Conservation (phyloP, 2,888 invertebrate genomes). For the Thyatira batis region DNA sequence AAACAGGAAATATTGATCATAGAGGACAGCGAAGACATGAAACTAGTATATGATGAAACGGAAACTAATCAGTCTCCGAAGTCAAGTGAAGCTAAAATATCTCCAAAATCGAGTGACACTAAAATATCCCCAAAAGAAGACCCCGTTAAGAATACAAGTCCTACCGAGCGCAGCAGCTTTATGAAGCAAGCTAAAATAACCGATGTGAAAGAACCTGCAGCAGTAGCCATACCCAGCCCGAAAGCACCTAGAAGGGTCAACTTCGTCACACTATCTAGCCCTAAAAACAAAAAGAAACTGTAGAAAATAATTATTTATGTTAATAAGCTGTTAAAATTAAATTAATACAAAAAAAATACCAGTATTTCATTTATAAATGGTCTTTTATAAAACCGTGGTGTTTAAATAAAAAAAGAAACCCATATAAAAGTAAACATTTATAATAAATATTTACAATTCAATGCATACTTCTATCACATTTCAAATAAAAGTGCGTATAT, state of each 20-base stretch:
- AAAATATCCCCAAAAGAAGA: slow-evolving; percentile 20
- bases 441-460: slow-evolving; percentile 78
- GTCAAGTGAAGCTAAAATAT: slow-evolving; percentile 27
- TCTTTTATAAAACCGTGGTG: slow-evolving; percentile 11
- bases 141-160: slow-evolving; percentile 18
- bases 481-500: slow-evolving; percentile 66
- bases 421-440: slow-evolving; percentile 69
- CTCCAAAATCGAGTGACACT: slow-evolving; percentile 11
- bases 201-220: slow-evolving; percentile 51
- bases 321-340: not conserved
- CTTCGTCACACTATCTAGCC: slow-evolving; percentile 90
- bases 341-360: not conserved
- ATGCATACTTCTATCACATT: slow-evolving; percentile 70
- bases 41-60: slow-evolving; percentile 83
- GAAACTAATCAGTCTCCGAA: slow-evolving; percentile 28
- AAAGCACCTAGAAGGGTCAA: slow-evolving; percentile 87
- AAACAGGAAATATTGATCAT: not conserved
- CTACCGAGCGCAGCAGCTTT: slow-evolving; percentile 41
- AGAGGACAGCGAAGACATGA: slow-evolving; percentile 77
- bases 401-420: slow-evolving; percentile 33
- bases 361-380: not conserved
- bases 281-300: slow-evolving; percentile 85
- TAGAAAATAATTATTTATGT: slow-evolving; percentile 5
- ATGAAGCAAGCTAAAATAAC: slow-evolving; percentile 65
- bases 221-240: slow-evolving; percentile 49